Evolutionary conservation across 2,113 vertebrate genomes (phyloP), one percentile per base, ranked within the genome.

Genomic region (Origma solitaria): DNA sequence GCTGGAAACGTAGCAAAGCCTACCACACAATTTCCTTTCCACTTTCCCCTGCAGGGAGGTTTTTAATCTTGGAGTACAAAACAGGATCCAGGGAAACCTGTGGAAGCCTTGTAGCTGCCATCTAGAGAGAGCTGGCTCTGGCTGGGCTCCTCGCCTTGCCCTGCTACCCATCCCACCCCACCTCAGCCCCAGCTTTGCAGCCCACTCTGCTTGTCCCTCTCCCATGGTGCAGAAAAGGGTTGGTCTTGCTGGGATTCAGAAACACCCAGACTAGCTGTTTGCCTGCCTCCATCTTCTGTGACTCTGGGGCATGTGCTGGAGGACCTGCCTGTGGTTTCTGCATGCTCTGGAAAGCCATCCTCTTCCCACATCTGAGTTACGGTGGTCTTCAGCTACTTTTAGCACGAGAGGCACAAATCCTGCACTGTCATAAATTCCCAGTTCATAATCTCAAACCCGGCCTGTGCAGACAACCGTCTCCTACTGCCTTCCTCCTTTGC

Each of bases 1-100:
- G 62, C 71, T 94, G 90, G 90, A 90, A 93, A 93, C 57, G 57
- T 4, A 94, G 92, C 79, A 94, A 93, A 95, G 40, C 35, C 64
- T 92, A 94, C 89, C 65, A 79, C 82, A 94, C 50, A 82, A 89
- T 77, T 95, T 93, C 82, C 90, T 88, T 82, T 87, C 33, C 6
- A 6, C 58, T 94, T 73, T 94, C 27, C 84, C 84, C 62, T 37
- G 66, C 61, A 73, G 82, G 45, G 42, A 85, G 62, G 50, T 70
- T 93, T 92, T 95, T 91, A 83, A 94, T 82, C 87, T 93, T 65
- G 15, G 45, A 76, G 16, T 83, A 31, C 61, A 87, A 89, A 88
- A 90, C 58, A 65, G 50, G 45, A 91, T 90, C 58, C 51, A 76
- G 62, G 73, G 38, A 92, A 92, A 87, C 13, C 45, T 69, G 54